Conservation (phyloP, 2,797 vertebrate species). For the Sebastes iracundus region DNA sequence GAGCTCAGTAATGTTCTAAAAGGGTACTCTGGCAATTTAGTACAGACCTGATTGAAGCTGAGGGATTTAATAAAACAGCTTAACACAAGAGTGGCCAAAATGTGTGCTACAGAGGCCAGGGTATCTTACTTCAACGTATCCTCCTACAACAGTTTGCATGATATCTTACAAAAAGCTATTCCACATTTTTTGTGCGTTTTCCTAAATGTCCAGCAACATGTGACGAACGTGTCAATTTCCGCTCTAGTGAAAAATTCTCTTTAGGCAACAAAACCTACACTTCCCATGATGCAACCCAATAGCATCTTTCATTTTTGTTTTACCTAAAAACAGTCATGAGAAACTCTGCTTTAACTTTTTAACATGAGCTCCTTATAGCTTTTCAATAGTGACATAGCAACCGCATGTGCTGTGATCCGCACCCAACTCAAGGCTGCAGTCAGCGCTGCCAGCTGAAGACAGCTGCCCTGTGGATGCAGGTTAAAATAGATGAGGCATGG, state of each 20-base stretch:
- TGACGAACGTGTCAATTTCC: accelerated
- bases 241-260: accelerated
- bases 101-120: background rate
- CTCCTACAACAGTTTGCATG: too few species aligned
- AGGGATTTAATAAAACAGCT: background rate
- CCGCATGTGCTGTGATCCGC: constrained; percentile 10
- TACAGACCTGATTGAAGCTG: background rate
- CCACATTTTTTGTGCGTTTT: too few species aligned
- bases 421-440: constrained; percentile 7
- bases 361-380: background rate
- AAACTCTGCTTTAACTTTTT: constrained; percentile 9
- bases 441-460: constrained; percentile 18
- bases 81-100: background rate
- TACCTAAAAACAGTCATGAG: background rate
- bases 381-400: constrained; percentile 21
- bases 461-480: constrained; percentile 22
- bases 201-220: background rate
- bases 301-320: background rate
- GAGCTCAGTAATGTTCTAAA: background rate
- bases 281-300: background rate
- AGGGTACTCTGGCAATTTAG: background rate
- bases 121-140: background rate
- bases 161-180: too few species aligned
- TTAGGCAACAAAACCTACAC: background rate
- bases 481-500: constrained; percentile 23